These are phyloP conservation scores for Homarus americanus DNA, from an alignment of 1,140 invertebrate genomes.

Conservation along the genomic window DNA sequence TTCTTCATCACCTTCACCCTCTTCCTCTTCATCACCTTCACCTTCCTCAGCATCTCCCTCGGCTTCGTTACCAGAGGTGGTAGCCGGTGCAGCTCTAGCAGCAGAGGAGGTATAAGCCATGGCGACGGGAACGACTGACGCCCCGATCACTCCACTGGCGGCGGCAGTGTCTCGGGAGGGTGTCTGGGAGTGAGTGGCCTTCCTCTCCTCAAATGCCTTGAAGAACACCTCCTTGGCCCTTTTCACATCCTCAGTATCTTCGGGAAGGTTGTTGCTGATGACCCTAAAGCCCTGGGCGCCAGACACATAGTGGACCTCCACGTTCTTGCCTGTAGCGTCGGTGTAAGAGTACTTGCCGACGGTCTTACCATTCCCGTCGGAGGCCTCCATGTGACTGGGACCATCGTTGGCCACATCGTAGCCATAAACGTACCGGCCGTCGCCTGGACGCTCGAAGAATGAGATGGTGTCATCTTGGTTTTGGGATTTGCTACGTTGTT, in stretches of 20 bases:
- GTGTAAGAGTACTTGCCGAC: conserved; percentile 71
- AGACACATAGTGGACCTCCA: conserved; percentile 72
- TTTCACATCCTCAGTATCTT: conserved; percentile 68
- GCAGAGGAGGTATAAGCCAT: not conserved
- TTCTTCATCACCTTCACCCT: conserved; percentile 11
- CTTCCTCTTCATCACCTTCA: conserved; percentile 12
- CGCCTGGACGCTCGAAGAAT: conserved; percentile 68
- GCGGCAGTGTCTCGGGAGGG: not conserved
- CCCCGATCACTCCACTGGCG: not conserved
- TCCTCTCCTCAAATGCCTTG: conserved; percentile 30
- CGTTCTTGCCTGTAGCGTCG: conserved; percentile 64
- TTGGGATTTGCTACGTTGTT: conserved; percentile 12
- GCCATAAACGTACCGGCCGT: conserved; percentile 62
- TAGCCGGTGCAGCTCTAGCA: not conserved
- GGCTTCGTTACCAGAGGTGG: not conserved
- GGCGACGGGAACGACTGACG: not conserved
- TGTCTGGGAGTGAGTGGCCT: not conserved
- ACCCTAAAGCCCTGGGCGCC: conserved; percentile 66
- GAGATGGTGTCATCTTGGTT: conserved; percentile 15
- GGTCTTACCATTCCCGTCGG: conserved; percentile 69
- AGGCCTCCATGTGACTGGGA: conserved; percentile 62
- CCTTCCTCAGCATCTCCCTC: conserved; percentile 1
- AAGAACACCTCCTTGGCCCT: conserved; percentile 37
- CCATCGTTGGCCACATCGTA: conserved; percentile 37
- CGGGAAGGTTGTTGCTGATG: conserved; percentile 72